Evolutionary conservation across 2,113 vertebrate genomes (phyloP), one percentile per base, ranked within the genome.

Genomic region (Psilopogon haemacephalus): DNA sequence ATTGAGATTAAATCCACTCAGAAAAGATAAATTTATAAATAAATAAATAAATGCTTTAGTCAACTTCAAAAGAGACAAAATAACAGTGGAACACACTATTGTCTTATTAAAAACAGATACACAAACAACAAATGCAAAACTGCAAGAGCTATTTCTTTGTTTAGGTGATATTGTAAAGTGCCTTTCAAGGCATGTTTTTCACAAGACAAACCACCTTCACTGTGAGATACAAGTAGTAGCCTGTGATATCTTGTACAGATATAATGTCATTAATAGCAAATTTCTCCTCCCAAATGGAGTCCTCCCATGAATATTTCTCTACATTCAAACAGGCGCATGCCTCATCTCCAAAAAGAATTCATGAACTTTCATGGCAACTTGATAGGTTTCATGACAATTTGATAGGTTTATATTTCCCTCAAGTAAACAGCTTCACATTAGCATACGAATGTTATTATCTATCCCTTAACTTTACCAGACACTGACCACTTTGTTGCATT

Each of bases 401-500:
- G 67, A 92, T 76, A 88, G 55, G 67, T 84, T 94, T 94, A 6
- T 84, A 78, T 78, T 87, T 90, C 67, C 40, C 73, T 92, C 88
- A 87, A 76, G 84, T 93, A 94, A 96, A 96, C 81, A 93, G 84
- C 44, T 87, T 89, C 8, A 6, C 32, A 93, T 96, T 93, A 95
- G 77, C 88, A 92, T 90, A 88, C 65, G 84, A 90, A 93, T 93
- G 70, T 75, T 84, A 64, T 88, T 91, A 75, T 44, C 92, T 82
- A 11, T 84, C 59, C 73, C 90, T 90, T 90, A 94, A 79, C 58
- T 96, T 63, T 55, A 63, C 67, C 73, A 96, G 86, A 67, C 62
- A 90, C 74, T 94, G 95, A 84, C 92, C 94, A 93, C 55, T 88
- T 93, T 92, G 84, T 86, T 95, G 65, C 70, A 70, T 93, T 93